phyloP scores from a whole-genome alignment of 2,113 vertebrate species.

The Pachycephala philippinensis region DNA sequence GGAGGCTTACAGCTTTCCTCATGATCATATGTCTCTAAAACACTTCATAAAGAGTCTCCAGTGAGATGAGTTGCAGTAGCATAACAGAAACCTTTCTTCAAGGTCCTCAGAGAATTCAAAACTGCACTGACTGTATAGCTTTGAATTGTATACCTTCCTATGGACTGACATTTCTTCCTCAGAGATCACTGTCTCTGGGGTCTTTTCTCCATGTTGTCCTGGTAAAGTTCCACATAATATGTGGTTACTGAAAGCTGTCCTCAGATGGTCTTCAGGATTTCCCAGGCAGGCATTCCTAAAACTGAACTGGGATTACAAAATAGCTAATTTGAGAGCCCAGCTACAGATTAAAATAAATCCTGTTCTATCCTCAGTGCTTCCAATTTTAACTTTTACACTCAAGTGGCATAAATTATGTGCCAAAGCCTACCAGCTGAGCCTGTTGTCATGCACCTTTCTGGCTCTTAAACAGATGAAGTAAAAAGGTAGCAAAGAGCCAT shows the following conservation, averaged over 20 bases:
- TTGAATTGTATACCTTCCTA: neutral
- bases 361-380: neutral
- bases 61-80: neutral
- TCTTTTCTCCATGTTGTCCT: neutral
- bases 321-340: neutral
- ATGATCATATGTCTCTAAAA: neutral
- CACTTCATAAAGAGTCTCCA: neutral
- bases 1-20: too few relatives aligned
- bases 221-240: neutral
- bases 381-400: neutral
- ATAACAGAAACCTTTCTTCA: neutral
- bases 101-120: neutral
- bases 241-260: neutral
- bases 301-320: neutral
- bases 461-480: neutral
- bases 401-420: neutral
- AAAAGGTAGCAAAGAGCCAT: neutral
- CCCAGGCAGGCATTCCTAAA: neutral
- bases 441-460: neutral
- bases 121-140: neutral
- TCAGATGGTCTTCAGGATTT: neutral
- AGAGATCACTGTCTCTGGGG: neutral
- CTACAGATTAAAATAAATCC: neutral
- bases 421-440: neutral
- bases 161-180: neutral